Base-by-base conservation (phyloP, 2,888 invertebrate species). In the Fissipunctia ypsillon region DNA sequence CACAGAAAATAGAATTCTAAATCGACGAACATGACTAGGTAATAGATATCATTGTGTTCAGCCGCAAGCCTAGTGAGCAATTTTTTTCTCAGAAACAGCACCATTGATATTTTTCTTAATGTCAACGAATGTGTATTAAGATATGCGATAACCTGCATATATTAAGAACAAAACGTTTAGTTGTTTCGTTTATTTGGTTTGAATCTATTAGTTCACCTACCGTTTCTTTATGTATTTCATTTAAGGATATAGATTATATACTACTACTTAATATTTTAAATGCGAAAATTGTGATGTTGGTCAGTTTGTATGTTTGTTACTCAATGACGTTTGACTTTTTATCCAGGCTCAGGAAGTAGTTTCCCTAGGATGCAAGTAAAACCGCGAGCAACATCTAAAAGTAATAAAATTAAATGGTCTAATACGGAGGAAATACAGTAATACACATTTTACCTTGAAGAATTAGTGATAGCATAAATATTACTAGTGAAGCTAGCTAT, bases 81-180 rank as follows among this genome's bases (percentile, higher is more conserved):
- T 66, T 60, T 35, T 69, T 74, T 81, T 84, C 76, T 76, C 19
- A 71, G 74, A 86, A 86, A 67, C 52, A 67, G 25, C 48, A 14
- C 45, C 63, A 66, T 56, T 72, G 50, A 71, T 72, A 70, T 73
- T 61, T 76, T n/a, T 76, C 64, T 72, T 59, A 56, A 68, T 60
- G 72, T 77, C 77, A 70, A 69, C 76, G 64, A 45, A 61, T 72
- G 64, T 43, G 43, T 74, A 69, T 72, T 72, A 73, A 64, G 70
- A 64, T 77, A 57, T 48, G 43, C 22, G 87, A 84, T 78, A 72
- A 56, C 84, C 73, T 19, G n/a, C n/a, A n/a, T n/a, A n/a, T 73
- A 45, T 56, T 60, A 0, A 69, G 70, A 66, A 54, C 65, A 41
- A 67, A 64, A 65, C 52, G 65, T 75, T 66, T 60, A 70, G 43